Percentiles rank a stretch among this genome's conserved stretches.
Conservation (phyloP, 2,888 invertebrate species). For the Catocala nupta region DNA sequence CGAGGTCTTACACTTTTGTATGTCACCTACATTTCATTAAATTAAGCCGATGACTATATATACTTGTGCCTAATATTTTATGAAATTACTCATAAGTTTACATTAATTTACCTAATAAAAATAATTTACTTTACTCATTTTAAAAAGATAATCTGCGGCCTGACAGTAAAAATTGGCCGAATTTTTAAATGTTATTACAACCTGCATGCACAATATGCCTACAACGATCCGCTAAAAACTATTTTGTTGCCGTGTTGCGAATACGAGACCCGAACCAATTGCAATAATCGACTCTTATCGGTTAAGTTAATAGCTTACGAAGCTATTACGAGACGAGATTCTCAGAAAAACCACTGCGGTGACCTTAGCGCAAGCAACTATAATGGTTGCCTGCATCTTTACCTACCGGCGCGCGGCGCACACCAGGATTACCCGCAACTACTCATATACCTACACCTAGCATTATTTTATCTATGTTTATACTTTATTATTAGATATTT, state of each 20-base stretch:
- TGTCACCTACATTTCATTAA: no score
- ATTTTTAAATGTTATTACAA: constrained; percentile 25
- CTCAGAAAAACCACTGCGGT: constrained; percentile 58
- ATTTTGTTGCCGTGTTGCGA: constrained; percentile 42
- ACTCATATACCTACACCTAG: constrained; percentile 17
- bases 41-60: no score
- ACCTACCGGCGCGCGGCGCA: constrained; percentile 16
- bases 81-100: no score
- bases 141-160: constrained; percentile 11
- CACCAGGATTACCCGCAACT: constrained; percentile 44
- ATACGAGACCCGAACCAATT: constrained; percentile 53
- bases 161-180: constrained; percentile 10
- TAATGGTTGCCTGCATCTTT: constrained; percentile 41
- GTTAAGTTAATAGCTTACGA: constrained; percentile 58
- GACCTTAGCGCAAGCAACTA: constrained; percentile 51
- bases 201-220: constrained; percentile 24
- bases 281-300: constrained; percentile 61
- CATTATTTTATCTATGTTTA: constrained; percentile 40
- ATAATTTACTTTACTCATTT: not conserved
- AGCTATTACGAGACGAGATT: constrained; percentile 56
- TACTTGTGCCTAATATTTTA: no score
- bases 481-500: constrained; percentile 34
- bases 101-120: no score
- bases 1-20: no score
- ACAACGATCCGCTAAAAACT: constrained; percentile 34